phyloP scores from a whole-genome alignment of 1,140 invertebrate species.

The Portunus trituberculatus region DNA sequence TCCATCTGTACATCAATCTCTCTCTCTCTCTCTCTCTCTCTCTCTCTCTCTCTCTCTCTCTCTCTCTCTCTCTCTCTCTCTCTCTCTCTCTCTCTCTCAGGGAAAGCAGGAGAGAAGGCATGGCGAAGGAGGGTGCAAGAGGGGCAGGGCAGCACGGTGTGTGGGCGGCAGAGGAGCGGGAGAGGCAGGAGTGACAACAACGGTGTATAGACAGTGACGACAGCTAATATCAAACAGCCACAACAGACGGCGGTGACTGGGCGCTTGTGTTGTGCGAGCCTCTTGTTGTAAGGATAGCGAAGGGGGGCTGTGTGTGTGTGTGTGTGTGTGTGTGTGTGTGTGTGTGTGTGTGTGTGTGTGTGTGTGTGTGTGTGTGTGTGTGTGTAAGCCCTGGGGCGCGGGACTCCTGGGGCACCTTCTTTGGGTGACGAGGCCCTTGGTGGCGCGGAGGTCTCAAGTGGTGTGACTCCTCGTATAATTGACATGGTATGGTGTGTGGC shows the following conservation, averaged over 20 bases:
- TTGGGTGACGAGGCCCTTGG: no score
- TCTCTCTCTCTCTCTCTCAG: background rate
- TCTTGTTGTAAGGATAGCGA: constrained; percentile 6
- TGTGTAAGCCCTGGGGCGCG: no score
- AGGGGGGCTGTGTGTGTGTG: background rate
- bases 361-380: no score
- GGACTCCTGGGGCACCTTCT: no score
- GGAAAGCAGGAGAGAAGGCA: background rate
- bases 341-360: background rate
- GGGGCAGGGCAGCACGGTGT: background rate
- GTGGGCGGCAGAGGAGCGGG: background rate
- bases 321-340: background rate
- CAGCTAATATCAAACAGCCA: background rate
- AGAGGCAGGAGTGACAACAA: background rate
- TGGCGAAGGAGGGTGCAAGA: background rate
- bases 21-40: background rate
- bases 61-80: background rate
- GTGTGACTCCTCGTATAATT: background rate
- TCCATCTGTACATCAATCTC: background rate
- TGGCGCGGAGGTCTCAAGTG: background rate
- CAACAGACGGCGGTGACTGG: background rate
- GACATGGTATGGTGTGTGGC: background rate
- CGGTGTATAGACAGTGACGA: background rate
- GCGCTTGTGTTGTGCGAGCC: background rate
- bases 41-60: background rate